Evolutionary conservation across 2,113 vertebrate species (phyloP), one percentile per base, ranked within the genome.

Genomic region (Tympanuchus pallidicinctus): DNA sequence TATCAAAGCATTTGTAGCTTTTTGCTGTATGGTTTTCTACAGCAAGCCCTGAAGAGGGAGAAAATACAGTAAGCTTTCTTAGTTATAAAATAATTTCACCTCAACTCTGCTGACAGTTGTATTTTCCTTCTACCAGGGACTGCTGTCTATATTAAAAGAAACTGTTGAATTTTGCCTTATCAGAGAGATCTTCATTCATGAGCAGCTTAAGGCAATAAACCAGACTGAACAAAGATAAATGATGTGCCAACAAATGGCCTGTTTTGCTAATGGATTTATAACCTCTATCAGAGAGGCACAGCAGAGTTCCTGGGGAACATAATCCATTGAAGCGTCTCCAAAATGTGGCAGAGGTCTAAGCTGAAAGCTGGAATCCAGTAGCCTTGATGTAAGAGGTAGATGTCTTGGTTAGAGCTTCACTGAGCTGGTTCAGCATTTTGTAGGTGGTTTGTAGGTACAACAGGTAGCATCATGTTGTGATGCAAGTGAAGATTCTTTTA

Each of bases 371-470:
- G 14, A 92, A 72, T 88, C 81, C 38, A 94, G 88, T 84, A 95
- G 86, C 81, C 60, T 65, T 69, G 81, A 88, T 56, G 3, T 22
- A 71, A 95, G 98, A 98, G 97, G 98, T 98, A 98, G 97, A 91
- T 89, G 86, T 94, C 64, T 94, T 91, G 87, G 86, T 95, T 89
- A 92, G 94, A 96, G 94, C 95, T 96, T 97, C 82, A 43, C 38
- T 69, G 76, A 96, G 93, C 94, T 95, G 82, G 57, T 79, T 89
- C 47, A 97, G 82, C 52, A 54, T 87, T 90, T 83, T 88, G 56
- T 80, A 93, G 42, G 34, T 92, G 34, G 36, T 87, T 81, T 88
- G 76, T 28, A 38, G 38, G 38, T 38, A 38, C 38, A 38, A 38
- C 38, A 38, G 9, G 38, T 38, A 65, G 54, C 63, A 88, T 71